Evolutionary conservation across 2,113 vertebrate species (phyloP).

Genomic region (Cairina moschata): DNA sequence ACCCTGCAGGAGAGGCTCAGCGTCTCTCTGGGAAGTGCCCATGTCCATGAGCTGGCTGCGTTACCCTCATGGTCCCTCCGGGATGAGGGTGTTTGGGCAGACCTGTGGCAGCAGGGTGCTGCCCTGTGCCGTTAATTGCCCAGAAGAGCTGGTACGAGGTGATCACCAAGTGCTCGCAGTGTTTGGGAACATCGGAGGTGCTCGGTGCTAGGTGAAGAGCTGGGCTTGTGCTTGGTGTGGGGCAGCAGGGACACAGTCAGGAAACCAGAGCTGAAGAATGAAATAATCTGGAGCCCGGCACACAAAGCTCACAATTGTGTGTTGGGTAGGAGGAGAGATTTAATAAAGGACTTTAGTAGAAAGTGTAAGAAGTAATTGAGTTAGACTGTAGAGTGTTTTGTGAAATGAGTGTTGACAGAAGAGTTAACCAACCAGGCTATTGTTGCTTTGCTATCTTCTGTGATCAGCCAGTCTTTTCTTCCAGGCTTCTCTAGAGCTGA

Average conservation of each 20-base stretch:
- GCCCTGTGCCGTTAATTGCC: background rate
- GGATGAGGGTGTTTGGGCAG: background rate
- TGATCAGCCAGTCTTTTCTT: background rate
- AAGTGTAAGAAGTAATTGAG: background rate
- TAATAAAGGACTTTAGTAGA: background rate
- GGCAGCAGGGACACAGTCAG: background rate
- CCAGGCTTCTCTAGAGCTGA: background rate
- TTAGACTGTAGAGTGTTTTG: background rate
- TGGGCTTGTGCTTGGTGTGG: too few species aligned
- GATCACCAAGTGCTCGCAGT: accelerated
- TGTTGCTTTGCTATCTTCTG: background rate
- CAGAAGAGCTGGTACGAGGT: background rate
- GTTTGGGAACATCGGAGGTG: background rate
- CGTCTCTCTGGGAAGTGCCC: background rate
- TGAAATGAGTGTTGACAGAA: slow-evolving; percentile 11
- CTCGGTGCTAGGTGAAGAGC: too few species aligned
- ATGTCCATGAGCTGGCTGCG: background rate
- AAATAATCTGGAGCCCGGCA: background rate
- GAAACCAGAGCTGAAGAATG: background rate
- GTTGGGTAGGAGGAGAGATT: background rate
- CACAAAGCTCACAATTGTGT: background rate
- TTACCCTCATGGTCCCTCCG: accelerated
- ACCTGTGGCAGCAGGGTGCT: accelerated
- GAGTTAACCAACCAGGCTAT: background rate
- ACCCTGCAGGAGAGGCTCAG: background rate